Conservation (phyloP, 2,888 invertebrate species). For the Drosophila sordidapex region DNA sequence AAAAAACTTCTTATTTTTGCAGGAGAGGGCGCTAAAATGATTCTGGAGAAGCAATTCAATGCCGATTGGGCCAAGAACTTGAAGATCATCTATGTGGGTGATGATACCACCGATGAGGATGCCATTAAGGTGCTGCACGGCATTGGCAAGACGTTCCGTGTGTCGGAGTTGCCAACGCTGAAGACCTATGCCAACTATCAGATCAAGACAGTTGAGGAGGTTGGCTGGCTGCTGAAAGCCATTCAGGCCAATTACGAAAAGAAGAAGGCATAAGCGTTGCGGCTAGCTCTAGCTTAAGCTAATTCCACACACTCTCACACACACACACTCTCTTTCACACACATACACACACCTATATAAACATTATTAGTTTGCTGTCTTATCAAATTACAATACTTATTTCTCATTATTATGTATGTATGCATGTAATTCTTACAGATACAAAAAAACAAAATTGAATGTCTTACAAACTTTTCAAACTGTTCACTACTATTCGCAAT, state of each 20-base stretch:
- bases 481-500: conserved; percentile 56
- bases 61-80: conserved; percentile 92
- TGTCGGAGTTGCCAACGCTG: conserved; percentile 89
- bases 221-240: conserved; percentile 90
- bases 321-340: conserved; percentile 11
- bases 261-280: conserved; percentile 75
- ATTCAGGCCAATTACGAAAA: conserved; percentile 85
- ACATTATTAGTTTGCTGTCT: conserved; percentile 35
- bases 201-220: conserved; percentile 90
- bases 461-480: conserved; percentile 29
- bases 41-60: conserved; percentile 90
- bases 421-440: conserved; percentile 42
- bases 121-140: conserved; percentile 90
- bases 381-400: conserved; percentile 47
- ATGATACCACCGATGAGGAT: conserved; percentile 95
- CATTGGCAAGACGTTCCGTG: conserved; percentile 90
- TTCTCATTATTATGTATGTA: conserved; percentile 39
- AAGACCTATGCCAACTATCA: conserved; percentile 90
- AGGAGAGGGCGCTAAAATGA: conserved; percentile 90
- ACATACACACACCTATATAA: conserved; percentile 19
- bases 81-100: conserved; percentile 93
- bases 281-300: conserved; percentile 68
- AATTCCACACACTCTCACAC: conserved; percentile 64
- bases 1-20: conserved; percentile 3
- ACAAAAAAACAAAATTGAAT: conserved; percentile 11